phyloP scores from a whole-genome alignment of 2,113 vertebrate species.

The Stigmatopora nigra region DNA sequence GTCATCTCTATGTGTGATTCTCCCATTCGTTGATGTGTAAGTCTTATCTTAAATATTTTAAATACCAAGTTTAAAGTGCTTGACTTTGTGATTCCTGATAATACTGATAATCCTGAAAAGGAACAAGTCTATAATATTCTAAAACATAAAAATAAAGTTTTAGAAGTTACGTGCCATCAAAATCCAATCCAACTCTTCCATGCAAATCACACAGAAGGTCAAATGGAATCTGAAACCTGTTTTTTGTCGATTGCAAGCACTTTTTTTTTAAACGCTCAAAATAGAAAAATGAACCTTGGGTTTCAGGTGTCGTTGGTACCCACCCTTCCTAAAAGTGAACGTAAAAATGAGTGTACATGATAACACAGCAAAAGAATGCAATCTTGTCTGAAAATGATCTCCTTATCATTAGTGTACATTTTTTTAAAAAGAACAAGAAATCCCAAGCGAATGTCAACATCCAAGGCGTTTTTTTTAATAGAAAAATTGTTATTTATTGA shows the following conservation, averaged over 20 bases:
- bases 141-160: too few relatives aligned
- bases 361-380: constrained; percentile 15
- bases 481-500: constrained; percentile 98
- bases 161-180: too few relatives aligned
- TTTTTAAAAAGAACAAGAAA: constrained; percentile 84
- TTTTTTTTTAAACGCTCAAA: too few relatives aligned
- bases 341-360: constrained; percentile 3
- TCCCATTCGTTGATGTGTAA: not conserved
- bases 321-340: not conserved
- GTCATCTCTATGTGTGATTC: not conserved
- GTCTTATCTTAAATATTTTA: not conserved
- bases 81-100: not conserved
- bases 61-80: not conserved
- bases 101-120: not conserved
- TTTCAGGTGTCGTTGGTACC: too few relatives aligned
- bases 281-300: too few relatives aligned
- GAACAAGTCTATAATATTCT: not conserved
- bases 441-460: constrained; percentile 85
- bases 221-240: too few relatives aligned
- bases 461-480: constrained; percentile 95
- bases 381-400: constrained; percentile 18
- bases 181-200: too few relatives aligned
- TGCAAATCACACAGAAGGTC: too few relatives aligned
- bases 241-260: too few relatives aligned
- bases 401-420: constrained; percentile 64